phyloP scores from a whole-genome alignment of 37 sponge, comb jelly and placozoan species.

The Crambe crambe region DNA sequence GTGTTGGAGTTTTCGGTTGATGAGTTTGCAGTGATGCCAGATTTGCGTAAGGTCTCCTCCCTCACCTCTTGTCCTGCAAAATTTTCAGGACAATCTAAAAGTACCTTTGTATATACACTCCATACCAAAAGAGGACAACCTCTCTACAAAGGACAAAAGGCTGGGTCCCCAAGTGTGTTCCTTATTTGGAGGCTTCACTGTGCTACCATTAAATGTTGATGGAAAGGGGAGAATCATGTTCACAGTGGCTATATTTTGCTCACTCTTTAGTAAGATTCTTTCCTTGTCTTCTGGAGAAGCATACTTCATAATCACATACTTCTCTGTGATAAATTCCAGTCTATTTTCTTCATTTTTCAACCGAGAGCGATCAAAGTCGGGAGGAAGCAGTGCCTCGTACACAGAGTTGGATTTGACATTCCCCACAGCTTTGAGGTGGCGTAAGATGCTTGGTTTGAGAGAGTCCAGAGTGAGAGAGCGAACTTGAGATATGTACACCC shows the following conservation, averaged over 20 bases:
- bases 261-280: slow-evolving; percentile 52
- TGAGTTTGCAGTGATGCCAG: not conserved
- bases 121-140: too few species aligned
- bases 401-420: slow-evolving; percentile 58
- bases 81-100: too few species aligned
- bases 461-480: slow-evolving; percentile 87
- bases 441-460: slow-evolving; percentile 59
- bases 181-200: slow-evolving; percentile 1
- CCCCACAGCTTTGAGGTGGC: slow-evolving; percentile 51
- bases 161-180: too few species aligned
- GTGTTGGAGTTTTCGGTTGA: not conserved
- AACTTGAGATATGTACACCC: slow-evolving; percentile 86
- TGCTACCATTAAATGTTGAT: not conserved
- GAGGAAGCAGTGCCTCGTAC: slow-evolving; percentile 64
- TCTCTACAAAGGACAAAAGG: too few species aligned
- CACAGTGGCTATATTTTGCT: slow-evolving; percentile 10
- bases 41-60: not conserved
- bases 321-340: slow-evolving; percentile 71
- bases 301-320: slow-evolving; percentile 68
- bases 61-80: slow-evolving; percentile 4
- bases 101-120: too few species aligned
- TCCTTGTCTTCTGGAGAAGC: slow-evolving; percentile 44
- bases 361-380: slow-evolving; percentile 67
- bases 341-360: slow-evolving; percentile 32
- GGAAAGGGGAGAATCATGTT: not conserved